phyloP scores from a whole-genome alignment of 2,113 vertebrate species.

The Neolamprologus cancellatus region DNA sequence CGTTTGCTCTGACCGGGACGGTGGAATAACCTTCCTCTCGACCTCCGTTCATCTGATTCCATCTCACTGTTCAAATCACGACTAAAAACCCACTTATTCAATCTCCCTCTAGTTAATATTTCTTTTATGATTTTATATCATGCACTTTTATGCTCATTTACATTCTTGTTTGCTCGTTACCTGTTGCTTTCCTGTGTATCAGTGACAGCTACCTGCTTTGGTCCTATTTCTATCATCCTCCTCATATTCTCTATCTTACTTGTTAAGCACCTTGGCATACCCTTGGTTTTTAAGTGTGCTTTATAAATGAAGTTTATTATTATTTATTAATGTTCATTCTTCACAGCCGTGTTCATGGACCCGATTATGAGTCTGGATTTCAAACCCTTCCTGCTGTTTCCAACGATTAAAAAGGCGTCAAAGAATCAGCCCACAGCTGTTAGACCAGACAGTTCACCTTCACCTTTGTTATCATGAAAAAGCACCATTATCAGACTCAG shows the following conservation, averaged over 20 bases:
- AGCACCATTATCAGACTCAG: neutral
- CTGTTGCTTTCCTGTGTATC: no score
- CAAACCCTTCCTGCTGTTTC: neutral
- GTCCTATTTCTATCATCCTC: no score
- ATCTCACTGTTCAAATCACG: no score
- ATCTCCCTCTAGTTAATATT: no score
- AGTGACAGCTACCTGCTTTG: no score
- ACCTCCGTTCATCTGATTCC: rapidly evolving
- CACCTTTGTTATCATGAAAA: neutral
- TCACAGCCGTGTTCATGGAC: neutral
- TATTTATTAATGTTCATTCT: neutral
- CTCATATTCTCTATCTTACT: no score
- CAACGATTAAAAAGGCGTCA: rapidly evolving
- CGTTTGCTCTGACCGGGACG: rapidly evolving
- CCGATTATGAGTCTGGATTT: neutral
- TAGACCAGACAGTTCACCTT: neutral
- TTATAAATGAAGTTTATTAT: neutral
- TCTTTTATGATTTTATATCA: no score
- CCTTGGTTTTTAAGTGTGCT: no score
- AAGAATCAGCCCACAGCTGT: neutral
- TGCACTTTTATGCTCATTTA: no score
- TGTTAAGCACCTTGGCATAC: no score
- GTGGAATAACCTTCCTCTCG: no score
- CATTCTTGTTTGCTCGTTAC: rapidly evolving
- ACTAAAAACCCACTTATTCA: no score